phyloP scores from a whole-genome alignment of 2,113 vertebrate genomes.

The Accipiter cooperii region DNA sequence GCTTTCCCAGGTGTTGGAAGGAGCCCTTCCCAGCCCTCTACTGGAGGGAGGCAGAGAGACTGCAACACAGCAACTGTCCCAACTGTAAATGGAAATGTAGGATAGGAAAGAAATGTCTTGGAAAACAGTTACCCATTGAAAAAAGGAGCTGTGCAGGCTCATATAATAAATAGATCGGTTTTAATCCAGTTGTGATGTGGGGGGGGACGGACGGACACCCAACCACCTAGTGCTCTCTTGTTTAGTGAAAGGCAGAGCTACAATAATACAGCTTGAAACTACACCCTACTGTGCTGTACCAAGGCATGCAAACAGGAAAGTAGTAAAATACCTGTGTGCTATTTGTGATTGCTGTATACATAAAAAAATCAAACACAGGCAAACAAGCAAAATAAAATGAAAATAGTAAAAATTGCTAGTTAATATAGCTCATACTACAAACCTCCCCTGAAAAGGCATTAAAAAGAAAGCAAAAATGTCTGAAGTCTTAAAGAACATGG shows the following conservation, averaged over 20 bases:
- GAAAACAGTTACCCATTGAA: not conserved
- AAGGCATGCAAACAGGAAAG: not conserved
- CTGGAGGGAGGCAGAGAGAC: not conserved
- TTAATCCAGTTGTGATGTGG: not conserved
- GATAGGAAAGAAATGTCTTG: not conserved
- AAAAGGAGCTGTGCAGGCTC: not conserved
- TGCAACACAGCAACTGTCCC: not conserved
- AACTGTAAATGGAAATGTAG: not conserved
- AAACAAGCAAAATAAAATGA: not conserved
- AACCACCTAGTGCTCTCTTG: not conserved
- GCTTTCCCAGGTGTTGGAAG: not conserved
- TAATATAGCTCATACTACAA: not conserved
- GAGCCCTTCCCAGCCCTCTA: not conserved
- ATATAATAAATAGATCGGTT: not conserved
- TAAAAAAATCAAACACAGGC: not conserved
- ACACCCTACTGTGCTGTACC: not conserved
- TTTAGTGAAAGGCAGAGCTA: not conserved
- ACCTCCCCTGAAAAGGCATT: not conserved
- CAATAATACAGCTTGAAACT: not conserved
- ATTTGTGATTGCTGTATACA: not conserved
- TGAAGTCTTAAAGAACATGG: not conserved
- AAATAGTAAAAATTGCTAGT: not conserved
- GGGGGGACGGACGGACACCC: accelerated
- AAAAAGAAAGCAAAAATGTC: not conserved
- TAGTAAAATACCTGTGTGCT: not conserved